Conservation (phyloP, 2,797 vertebrate genomes). For the Chaetophractus vellerosus region DNA sequence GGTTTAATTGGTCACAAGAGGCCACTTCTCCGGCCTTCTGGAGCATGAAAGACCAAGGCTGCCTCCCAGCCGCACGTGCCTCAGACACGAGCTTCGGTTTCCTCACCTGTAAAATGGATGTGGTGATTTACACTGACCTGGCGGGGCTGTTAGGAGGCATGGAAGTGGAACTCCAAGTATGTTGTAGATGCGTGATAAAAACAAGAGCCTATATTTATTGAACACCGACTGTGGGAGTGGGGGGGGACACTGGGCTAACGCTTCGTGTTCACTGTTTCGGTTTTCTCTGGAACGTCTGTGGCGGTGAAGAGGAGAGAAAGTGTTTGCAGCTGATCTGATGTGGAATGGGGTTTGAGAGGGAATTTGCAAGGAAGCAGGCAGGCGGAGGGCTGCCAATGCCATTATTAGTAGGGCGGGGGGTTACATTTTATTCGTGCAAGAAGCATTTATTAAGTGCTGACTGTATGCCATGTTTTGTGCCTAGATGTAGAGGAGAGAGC, state of each 20-base stretch:
- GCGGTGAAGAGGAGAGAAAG: not conserved
- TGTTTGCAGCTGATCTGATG: not conserved
- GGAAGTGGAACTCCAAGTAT: too few species aligned
- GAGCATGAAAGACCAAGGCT: not conserved
- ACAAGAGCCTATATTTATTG: not conserved
- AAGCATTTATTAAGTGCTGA: not conserved
- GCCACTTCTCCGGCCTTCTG: not conserved
- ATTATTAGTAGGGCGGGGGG: not conserved
- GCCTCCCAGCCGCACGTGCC: not conserved
- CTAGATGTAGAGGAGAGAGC: not conserved
- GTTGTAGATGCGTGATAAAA: not conserved
- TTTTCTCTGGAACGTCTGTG: not conserved
- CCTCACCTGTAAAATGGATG: not conserved
- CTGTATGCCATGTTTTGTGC: not conserved
- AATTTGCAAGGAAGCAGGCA: not conserved
- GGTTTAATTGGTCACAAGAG: not conserved
- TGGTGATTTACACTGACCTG: not conserved
- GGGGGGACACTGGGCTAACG: not conserved
- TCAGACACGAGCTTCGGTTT: not conserved
- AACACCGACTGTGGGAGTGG: not conserved
- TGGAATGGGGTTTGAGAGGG: not conserved
- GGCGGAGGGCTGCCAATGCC: not conserved
- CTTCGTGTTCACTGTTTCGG: not conserved
- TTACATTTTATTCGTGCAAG: not conserved
- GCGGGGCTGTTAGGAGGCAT: not conserved